Conservation (phyloP, 2,888 invertebrate species). For the Anodontia alba region DNA sequence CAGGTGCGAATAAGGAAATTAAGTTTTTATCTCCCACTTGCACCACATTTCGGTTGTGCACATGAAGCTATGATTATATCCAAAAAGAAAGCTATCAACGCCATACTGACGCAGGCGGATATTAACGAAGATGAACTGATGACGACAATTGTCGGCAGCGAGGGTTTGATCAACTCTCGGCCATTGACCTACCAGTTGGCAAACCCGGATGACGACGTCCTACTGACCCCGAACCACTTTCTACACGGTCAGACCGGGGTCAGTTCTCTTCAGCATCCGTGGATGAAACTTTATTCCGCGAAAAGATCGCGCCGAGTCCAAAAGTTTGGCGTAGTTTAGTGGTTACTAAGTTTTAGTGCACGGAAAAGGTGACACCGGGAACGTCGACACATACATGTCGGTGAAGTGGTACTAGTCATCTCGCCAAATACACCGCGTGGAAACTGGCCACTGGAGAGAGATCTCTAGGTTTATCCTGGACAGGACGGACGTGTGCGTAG, state of each 20-base stretch:
- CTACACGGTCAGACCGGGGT: constrained; percentile 29
- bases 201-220: constrained; percentile 30
- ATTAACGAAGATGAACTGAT: constrained; percentile 56
- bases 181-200: constrained; percentile 53
- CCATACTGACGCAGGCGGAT: constrained; percentile 43
- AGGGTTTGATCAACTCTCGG: constrained; percentile 52
- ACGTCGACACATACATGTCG: constrained; percentile 23
- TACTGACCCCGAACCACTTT: constrained; percentile 63
- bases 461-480: constrained; percentile 28
- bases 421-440: constrained; percentile 32
- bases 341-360: constrained; percentile 23
- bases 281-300: not conserved
- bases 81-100: constrained; percentile 58
- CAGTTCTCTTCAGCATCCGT: not conserved
- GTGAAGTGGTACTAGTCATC: constrained; percentile 44
- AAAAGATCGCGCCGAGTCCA: not conserved
- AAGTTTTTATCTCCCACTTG: not conserved
- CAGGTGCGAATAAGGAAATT: constrained; percentile 13
- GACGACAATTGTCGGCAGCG: constrained; percentile 56
- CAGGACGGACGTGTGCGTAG: constrained; percentile 37
- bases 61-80: constrained; percentile 57
- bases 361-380: constrained; percentile 3
- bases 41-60: constrained; percentile 45
- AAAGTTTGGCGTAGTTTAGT: constrained; percentile 10
- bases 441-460: constrained; percentile 46